These are phyloP conservation scores for Oryzias curvinotus DNA, from an alignment of 2,113 vertebrate species.

Conservation along the genomic window DNA sequence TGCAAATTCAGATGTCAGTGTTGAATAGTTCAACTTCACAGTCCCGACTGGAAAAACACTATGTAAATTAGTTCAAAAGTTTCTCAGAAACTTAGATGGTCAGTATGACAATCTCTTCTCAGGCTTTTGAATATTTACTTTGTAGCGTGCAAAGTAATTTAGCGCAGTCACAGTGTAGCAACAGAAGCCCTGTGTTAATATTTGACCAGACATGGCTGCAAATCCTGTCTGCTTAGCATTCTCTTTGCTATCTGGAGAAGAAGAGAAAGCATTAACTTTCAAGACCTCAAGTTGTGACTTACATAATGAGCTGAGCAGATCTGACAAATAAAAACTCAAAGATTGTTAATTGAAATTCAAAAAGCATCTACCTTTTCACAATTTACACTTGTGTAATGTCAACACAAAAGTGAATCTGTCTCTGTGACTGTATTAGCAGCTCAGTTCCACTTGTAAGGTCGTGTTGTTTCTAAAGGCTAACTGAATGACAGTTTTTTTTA, in stretches of 20 bases:
- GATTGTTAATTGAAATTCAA: constrained; percentile 47
- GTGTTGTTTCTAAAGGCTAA: constrained; percentile 3
- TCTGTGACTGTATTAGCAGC: not conserved
- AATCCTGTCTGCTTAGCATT: constrained; percentile 52
- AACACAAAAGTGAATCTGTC: constrained; percentile 13
- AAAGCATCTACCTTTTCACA: constrained; percentile 25
- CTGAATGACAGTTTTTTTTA: too few species aligned
- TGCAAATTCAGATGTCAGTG: too few species aligned
- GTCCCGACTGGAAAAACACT: too few species aligned
- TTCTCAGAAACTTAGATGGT: constrained; percentile 14
- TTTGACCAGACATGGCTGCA: constrained; percentile 44
- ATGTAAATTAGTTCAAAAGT: too few species aligned
- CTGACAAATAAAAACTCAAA: constrained; percentile 36
- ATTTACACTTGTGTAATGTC: constrained; percentile 48
- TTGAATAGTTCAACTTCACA: too few species aligned
- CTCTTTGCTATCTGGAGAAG: constrained; percentile 44
- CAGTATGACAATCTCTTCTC: constrained; percentile 21
- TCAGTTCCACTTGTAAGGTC: constrained; percentile 4
- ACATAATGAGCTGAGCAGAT: constrained; percentile 54
- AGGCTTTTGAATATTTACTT: constrained; percentile 40
- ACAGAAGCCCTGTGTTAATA: constrained; percentile 41
- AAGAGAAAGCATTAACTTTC: constrained; percentile 45
- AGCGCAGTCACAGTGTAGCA: constrained; percentile 41
- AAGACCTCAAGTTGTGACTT: constrained; percentile 56
- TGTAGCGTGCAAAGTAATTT: constrained; percentile 54